A percentile compares a stretch with the other conserved stretches of the same genome.
Evolutionary conservation across 2,797 vertebrate species (phyloP).

Genomic region (Sphenopsis melanotis): DNA sequence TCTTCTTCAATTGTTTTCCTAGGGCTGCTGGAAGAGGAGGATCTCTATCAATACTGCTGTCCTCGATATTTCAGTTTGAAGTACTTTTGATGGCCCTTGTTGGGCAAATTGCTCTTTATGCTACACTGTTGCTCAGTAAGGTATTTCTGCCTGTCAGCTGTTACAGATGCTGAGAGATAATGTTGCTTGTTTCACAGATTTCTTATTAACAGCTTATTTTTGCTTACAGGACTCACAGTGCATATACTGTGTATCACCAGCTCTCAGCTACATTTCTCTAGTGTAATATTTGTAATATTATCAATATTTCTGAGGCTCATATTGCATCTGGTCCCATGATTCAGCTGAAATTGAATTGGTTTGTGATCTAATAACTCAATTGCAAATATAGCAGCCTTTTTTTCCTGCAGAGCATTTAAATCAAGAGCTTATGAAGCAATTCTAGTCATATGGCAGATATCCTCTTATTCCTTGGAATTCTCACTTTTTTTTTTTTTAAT

Average conservation of each 20-base stretch:
- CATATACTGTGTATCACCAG: not conserved
- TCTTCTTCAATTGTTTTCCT: not conserved
- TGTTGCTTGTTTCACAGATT: conserved; percentile 22
- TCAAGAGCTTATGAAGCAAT: not conserved
- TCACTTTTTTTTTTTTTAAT: not conserved
- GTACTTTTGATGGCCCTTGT: not conserved
- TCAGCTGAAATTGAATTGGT: conserved; percentile 38
- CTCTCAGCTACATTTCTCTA: conserved; percentile 2
- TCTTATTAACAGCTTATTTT: conserved; percentile 44
- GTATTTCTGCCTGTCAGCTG: conserved; percentile 46
- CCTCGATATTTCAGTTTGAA: not conserved
- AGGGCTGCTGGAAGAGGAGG: not conserved
- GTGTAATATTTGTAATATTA: conserved; percentile 47
- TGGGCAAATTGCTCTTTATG: conserved; percentile 1
- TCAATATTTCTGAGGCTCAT: conserved; percentile 31
- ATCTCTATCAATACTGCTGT: not conserved
- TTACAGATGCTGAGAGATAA: not conserved
- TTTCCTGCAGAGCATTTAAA: conserved; percentile 3
- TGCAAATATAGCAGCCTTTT: not conserved
- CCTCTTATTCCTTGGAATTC: not conserved
- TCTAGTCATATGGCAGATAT: not conserved
- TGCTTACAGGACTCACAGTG: conserved; percentile 4
- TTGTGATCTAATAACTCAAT: conserved; percentile 1
- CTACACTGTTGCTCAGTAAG: not conserved
- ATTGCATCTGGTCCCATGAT: conserved; percentile 39